These are phyloP conservation scores for Ceratina australensis DNA, from an alignment of 1,140 invertebrate genomes.

Conservation along the genomic window DNA sequence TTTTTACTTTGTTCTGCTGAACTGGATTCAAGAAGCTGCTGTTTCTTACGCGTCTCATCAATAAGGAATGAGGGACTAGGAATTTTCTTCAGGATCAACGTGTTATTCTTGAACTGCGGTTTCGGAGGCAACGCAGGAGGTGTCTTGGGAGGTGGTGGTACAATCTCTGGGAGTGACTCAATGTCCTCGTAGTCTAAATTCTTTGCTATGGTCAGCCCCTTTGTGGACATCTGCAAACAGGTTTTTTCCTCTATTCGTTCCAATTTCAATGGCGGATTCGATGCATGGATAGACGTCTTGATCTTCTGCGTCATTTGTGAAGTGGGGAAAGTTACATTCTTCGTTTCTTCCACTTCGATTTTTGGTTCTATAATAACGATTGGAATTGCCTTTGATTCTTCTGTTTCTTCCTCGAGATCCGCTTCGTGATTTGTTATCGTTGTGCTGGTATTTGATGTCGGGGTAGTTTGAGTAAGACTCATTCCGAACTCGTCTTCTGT, in stretches of 20 bases:
- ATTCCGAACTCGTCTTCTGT: slow-evolving; percentile 73
- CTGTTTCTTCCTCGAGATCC: slow-evolving; percentile 61
- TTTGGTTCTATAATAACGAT: slow-evolving; percentile 77
- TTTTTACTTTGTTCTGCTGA: slow-evolving; percentile 51
- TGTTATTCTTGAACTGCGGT: slow-evolving; percentile 83
- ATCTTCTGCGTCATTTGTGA: slow-evolving; percentile 29
- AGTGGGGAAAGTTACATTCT: slow-evolving; percentile 6
- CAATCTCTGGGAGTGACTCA: slow-evolving; percentile 74
- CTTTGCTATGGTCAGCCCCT: slow-evolving; percentile 79
- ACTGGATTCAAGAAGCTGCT: slow-evolving; percentile 53
- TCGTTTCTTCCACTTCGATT: slow-evolving; percentile 51
- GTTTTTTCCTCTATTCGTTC: slow-evolving; percentile 75
- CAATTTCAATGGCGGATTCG: slow-evolving; percentile 64
- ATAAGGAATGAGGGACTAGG: slow-evolving; percentile 83
- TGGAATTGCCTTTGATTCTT: slow-evolving; percentile 71
- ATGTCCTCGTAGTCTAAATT: slow-evolving; percentile 82
- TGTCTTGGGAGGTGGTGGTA: slow-evolving; percentile 77
- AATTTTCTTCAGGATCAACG: slow-evolving; percentile 78
- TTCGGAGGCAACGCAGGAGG: slow-evolving; percentile 86
- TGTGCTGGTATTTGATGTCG: slow-evolving; percentile 1
- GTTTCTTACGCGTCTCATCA: slow-evolving; percentile 82
- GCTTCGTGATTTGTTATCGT: slow-evolving; percentile 46
- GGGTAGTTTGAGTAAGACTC: slow-evolving; percentile 59
- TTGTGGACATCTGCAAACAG: slow-evolving; percentile 73
- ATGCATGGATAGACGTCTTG: slow-evolving; percentile 30